Evolutionary conservation across 1,140 invertebrate genomes (phyloP), one percentile per base, ranked within the genome.

Genomic region (Stegodyphus dumicola): DNA sequence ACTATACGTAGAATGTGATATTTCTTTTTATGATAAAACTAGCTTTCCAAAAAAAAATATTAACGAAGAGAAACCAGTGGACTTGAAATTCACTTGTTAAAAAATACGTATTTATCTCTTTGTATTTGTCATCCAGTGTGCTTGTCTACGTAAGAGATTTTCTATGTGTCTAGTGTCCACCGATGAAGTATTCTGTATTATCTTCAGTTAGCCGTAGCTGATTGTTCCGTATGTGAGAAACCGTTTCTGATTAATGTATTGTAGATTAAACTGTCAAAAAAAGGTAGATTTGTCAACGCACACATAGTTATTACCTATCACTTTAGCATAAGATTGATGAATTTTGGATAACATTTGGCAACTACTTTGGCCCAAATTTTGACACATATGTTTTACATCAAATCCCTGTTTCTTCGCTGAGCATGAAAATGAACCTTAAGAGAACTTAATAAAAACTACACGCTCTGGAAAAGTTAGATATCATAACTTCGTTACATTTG

Each of bases 71-170:
- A 60, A 60, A 10, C n/a, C 54, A 17, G 53, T 15, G 15, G 17
- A 64, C 53, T 60, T 15, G 33, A 60, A 60, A 33, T 51, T 60
- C 10, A 60, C 74, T 74, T 74, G 70, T 65, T 7, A 83, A 83
- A 33, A 33, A 83, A 83, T 83, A 83, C 79, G 79, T 83, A 83
- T 66, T 83, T 74, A 83, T 74, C 54, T 83, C 48, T 65, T 75
- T 56, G 60, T 18, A 9, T 83, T 65, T 54, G 9, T 75, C 48
- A 56, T 75, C 56, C 56, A 65, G 11, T 64, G 60, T 74, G 51
- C 65, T 65, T 66, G 70, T 83, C 49, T 65, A 18, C 66, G 71
- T 83, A 83, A 74, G 33, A 33, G 18, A 56, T 74, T 74, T 83
- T 83, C 60, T 83, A 74, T 83, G 49, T 83, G 70, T 73, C 13